Evolutionary conservation across 2,888 invertebrate genomes (phyloP).

Genomic region (Diadegma fenestrale): DNA sequence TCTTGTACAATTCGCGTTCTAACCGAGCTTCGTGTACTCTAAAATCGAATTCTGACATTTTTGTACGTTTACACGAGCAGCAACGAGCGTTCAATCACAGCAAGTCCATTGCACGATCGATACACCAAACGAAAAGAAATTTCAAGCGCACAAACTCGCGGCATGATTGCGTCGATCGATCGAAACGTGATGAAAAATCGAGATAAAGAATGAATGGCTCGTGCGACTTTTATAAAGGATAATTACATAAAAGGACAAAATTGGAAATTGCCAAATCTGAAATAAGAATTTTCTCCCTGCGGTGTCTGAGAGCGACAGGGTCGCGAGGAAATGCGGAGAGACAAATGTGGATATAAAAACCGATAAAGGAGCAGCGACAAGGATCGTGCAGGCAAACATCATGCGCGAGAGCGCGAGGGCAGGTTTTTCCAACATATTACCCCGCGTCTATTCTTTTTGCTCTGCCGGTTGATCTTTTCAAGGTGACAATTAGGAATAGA

Average conservation of each 20-base stretch:
- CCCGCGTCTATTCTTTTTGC: neutral
- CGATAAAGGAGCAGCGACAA: neutral
- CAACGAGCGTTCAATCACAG: neutral
- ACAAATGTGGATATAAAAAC: neutral
- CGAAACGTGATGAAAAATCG: neutral
- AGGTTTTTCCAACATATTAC: neutral
- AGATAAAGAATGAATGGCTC: neutral
- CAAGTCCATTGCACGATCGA: neutral
- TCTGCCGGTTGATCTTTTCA: neutral
- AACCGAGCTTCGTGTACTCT: neutral
- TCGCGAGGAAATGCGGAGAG: neutral
- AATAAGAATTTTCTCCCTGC: neutral
- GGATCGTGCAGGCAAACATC: neutral
- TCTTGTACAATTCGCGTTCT: neutral
- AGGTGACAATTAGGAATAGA: neutral
- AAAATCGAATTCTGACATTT: neutral
- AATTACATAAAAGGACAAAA: neutral
- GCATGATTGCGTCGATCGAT: neutral
- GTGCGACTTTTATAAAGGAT: neutral
- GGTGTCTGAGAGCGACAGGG: neutral
- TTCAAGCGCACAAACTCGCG: neutral
- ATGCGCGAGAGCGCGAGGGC: neutral
- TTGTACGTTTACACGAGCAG: neutral
- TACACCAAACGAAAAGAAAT: neutral
- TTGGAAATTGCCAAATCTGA: neutral